Evolutionary conservation across 1,140 invertebrate genomes (phyloP).

Genomic region (Arion vulgaris): DNA sequence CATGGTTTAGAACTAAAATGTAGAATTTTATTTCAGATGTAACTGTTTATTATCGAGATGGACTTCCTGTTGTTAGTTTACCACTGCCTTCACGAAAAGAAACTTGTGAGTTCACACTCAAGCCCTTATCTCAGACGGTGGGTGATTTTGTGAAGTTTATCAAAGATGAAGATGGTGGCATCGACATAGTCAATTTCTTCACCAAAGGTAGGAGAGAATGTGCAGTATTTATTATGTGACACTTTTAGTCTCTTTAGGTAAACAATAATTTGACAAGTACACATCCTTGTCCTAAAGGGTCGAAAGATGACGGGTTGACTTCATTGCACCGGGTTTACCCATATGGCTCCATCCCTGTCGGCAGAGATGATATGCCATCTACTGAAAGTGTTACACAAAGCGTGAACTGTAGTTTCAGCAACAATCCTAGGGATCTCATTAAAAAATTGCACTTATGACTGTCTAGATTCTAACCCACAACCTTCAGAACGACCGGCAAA

Average conservation of each 20-base stretch:
- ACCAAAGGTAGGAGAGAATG: constrained; percentile 77
- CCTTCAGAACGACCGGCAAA: no score
- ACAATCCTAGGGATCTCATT: no score
- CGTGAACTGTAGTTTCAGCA: no score
- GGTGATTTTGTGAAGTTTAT: constrained; percentile 91
- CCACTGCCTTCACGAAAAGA: constrained; percentile 92
- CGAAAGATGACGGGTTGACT: no score
- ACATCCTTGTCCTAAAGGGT: not conserved
- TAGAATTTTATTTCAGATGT: constrained; percentile 57
- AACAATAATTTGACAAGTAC: not conserved
- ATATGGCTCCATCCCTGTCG: no score
- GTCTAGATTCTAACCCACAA: no score
- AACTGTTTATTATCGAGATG: constrained; percentile 73
- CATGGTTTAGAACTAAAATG: not conserved
- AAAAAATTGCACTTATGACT: no score
- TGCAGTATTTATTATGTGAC: not conserved
- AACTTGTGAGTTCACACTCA: constrained; percentile 90
- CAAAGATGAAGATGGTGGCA: constrained; percentile 89
- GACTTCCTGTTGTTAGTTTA: constrained; percentile 90
- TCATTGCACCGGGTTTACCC: no score
- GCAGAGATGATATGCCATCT: no score
- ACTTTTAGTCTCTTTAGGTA: not conserved
- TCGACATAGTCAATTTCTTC: constrained; percentile 86
- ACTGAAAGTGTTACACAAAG: no score
- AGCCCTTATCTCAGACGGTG: constrained; percentile 92